Percentiles rank a stretch among this genome's conserved stretches.
Evolutionary conservation across 35 echinoderm and acorn worm genomes (phyloP).

Genomic region (Ophiothrix spiculata): DNA sequence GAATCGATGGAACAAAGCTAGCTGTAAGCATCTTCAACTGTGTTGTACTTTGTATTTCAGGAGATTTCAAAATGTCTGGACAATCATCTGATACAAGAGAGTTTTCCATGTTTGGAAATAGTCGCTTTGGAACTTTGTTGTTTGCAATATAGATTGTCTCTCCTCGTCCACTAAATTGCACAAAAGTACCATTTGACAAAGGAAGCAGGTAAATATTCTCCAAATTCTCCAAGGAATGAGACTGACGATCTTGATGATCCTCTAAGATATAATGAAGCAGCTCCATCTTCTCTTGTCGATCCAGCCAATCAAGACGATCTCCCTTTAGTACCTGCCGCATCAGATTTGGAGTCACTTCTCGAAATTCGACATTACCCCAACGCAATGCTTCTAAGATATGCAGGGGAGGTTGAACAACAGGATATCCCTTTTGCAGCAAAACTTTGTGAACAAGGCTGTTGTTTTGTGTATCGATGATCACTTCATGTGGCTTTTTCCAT

Average conservation of each 20-base stretch:
- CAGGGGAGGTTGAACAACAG: background rate
- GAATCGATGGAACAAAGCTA: background rate
- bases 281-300: constrained; percentile 25
- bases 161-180: background rate
- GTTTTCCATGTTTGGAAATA: constrained; percentile 1
- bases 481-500: constrained; percentile 34
- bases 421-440: background rate
- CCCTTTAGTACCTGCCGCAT: constrained; percentile 14
- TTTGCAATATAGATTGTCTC: constrained; percentile 5
- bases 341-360: constrained; percentile 28
- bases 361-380: background rate
- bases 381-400: constrained; percentile 24
- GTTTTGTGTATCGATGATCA: constrained; percentile 19
- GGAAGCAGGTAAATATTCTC: constrained; percentile 38
- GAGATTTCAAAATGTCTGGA: background rate
- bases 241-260: background rate
- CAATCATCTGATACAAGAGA: background rate
- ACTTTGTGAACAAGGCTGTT: constrained; percentile 22
- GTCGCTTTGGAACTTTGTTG: background rate
- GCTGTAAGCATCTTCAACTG: background rate
- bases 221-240: background rate
- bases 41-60: background rate
- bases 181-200: constrained; percentile 43
- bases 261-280: constrained; percentile 45
- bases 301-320: constrained; percentile 14